These are phyloP conservation scores for Meda fulgida DNA, from an alignment of 2,797 vertebrate genomes.

Conservation along the genomic window DNA sequence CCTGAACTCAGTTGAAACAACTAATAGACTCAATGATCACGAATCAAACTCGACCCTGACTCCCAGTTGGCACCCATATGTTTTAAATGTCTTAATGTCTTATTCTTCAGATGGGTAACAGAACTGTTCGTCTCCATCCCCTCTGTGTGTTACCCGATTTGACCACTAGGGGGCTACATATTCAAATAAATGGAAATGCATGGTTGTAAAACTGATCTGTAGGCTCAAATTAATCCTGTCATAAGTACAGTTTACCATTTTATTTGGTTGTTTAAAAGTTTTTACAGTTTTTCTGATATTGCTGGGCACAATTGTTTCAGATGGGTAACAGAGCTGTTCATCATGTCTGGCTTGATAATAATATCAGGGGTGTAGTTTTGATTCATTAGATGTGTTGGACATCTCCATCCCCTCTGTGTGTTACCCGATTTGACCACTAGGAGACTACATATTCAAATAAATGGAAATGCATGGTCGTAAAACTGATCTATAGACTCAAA, in stretches of 20 bases:
- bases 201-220: too few species aligned
- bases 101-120: background rate
- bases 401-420: background rate
- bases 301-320: too few species aligned
- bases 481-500: too few species aligned
- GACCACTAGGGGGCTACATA: too few species aligned
- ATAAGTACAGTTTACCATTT: too few species aligned
- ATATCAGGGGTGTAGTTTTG: background rate
- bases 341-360: background rate
- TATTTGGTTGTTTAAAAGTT: too few species aligned
- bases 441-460: slow-evolving; percentile 51
- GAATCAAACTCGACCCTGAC: background rate
- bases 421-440: slow-evolving; percentile 42
- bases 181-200: too few species aligned
- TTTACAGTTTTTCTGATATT: too few species aligned
- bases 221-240: too few species aligned
- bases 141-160: too few species aligned
- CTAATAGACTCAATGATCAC: background rate
- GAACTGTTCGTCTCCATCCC: too few species aligned
- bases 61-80: background rate
- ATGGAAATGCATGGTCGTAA: background rate
- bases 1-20: background rate
- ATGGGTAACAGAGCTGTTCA: background rate
- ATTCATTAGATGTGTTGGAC: background rate
- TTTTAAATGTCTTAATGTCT: background rate